A percentile compares a stretch with the other conserved stretches of the same genome.
These are phyloP conservation scores for Agapornis canus DNA, from an alignment of 2,797 vertebrate genomes.

Conservation along the genomic window DNA sequence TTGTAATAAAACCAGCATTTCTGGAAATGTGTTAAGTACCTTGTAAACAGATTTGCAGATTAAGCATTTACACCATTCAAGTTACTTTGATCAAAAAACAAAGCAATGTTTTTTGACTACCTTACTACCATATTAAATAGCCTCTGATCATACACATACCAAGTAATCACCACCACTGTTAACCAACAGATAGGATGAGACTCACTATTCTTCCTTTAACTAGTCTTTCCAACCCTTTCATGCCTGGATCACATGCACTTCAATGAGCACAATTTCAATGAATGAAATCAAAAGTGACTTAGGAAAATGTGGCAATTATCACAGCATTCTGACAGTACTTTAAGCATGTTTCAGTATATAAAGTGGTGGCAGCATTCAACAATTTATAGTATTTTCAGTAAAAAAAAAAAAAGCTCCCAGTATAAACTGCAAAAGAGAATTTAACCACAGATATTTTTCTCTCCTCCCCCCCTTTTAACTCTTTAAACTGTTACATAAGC, in stretches of 20 bases:
- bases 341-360: too few species aligned
- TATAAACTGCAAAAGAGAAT: neutral
- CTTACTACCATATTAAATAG: neutral
- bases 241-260: neutral
- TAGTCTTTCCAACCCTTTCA: neutral
- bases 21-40: neutral
- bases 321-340: neutral
- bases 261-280: neutral
- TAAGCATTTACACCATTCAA: neutral
- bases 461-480: neutral
- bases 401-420: neutral
- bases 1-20: accelerated
- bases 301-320: neutral
- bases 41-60: neutral
- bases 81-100: neutral
- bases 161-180: accelerated
- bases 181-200: neutral
- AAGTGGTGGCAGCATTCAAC: neutral
- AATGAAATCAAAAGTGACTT: neutral
- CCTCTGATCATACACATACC: neutral
- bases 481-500: neutral
- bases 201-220: neutral
- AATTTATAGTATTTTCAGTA: neutral
- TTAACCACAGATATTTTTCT: neutral
- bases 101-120: neutral